Base-by-base conservation (phyloP, 2,113 vertebrate genomes). In the Gorsachius goisagi region DNA sequence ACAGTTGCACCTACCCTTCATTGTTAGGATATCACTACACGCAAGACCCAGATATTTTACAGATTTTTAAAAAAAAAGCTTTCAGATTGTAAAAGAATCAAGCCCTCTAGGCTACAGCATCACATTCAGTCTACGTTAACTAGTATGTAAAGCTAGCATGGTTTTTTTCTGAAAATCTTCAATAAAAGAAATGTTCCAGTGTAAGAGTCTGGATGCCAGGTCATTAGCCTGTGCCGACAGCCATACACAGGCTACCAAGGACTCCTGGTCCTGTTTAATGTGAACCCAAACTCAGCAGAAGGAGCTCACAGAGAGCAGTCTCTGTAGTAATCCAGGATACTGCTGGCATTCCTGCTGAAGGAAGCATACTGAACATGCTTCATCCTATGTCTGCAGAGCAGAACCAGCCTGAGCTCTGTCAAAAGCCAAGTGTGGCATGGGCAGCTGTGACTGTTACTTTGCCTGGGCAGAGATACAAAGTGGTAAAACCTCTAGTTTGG, bases 291-390 rank as follows among this genome's bases (percentile, higher is more conserved):
- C 56, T 71, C 59, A 78, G 49, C 71, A 80, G 28, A 77, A 89
- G 63, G 37, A 50, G 41, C 45, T 85, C 52, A 66, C 22, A 78
- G 77, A 90, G 64, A 86, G 69, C 89, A 72, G 58, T 28, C 75
- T 93, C 71, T 96, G 74, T 50, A 71, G 93, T 63, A 93, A 86
- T 74, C 55, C 68, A 77, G 88, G 47, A 92, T 55, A 82, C 72
- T 93, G 68, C 79, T 96, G 82, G 82, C 75, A 90, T 66, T 96
- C 47, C 85, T 77, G 26, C 20, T 81, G 41, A 77, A 94, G 50
- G 78, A 72, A 76, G 78, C 71, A 91, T 55, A 91, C 49, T 88
- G 71, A 96, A 55, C 72, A 71, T 93, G 75, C 92, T 88, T 97
- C 75, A 85, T 93, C 41, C 28, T 39, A 5, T 50, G 63, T 77